These are phyloP conservation scores for Ceuthmochares aereus DNA, from an alignment of 2,113 vertebrate genomes.

Conservation along the genomic window DNA sequence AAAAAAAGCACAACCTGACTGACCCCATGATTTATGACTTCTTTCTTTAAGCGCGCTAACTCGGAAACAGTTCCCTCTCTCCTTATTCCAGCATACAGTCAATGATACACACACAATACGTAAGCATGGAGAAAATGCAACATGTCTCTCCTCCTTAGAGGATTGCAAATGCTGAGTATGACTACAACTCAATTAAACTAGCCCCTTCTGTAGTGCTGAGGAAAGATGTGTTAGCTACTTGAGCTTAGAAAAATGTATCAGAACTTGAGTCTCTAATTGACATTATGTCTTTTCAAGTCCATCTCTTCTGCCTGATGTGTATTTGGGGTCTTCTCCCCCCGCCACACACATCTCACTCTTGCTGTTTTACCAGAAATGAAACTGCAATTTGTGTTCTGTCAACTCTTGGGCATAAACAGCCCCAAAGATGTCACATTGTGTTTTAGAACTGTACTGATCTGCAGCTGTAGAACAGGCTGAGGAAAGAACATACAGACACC, in stretches of 20 bases:
- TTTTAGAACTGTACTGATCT: background rate
- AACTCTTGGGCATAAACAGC: background rate
- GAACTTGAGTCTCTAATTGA: background rate
- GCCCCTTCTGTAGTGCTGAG: background rate
- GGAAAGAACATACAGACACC: background rate
- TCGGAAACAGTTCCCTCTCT: constrained; percentile 52
- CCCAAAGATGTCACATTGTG: background rate
- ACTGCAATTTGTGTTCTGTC: background rate
- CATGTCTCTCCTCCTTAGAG: constrained; percentile 32
- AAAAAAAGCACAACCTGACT: constrained; percentile 57
- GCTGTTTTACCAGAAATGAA: background rate
- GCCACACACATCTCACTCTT: background rate
- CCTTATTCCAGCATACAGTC: background rate
- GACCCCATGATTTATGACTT: constrained; percentile 73
- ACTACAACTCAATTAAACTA: constrained; percentile 38
- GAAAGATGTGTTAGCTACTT: constrained; percentile 25
- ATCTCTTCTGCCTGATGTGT: background rate
- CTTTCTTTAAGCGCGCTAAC: constrained; percentile 69
- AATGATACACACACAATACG: background rate
- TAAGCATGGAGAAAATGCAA: constrained; percentile 4
- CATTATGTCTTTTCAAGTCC: background rate
- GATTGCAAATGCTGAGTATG: constrained; percentile 24
- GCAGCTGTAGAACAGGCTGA: background rate
- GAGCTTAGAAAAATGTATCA: background rate
- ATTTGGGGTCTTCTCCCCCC: background rate